Evolutionary conservation across 30 jellyfish, hydroid and myxozoan genomes (phyloP), one percentile per base, ranked within the genome.

Genomic region (Aurelia sp.): DNA sequence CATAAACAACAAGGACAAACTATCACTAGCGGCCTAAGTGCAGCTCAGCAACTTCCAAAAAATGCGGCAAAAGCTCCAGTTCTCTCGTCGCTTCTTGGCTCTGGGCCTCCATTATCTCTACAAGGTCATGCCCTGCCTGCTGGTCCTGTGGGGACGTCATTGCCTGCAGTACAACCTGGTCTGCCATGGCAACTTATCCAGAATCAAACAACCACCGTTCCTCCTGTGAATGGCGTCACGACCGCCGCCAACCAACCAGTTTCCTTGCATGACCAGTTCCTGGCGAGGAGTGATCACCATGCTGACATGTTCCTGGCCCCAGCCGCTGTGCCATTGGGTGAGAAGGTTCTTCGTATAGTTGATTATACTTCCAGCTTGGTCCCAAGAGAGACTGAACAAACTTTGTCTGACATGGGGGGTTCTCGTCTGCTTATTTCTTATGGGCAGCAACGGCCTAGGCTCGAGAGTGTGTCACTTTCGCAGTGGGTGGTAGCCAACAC

Each of bases 251-350:
- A 57, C 19, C 11, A n/a, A 0, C 27, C 1, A n/a, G 4, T 21
- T 5, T 59, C 69, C 0, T 21, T 59, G 3, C 69, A 59, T 8
- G 69, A 59, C 8, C 69, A 21, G 22, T 59, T 59, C 4, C 0
- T 17, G 69, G 69, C 69, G 6, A 1, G 69, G 11, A 59, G 69
- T 11, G 69, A 59, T 3, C 69, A 59, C 0, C 69, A 59, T 21
- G 69, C 69, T 0, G 69, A 59, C 69, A 59, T 59, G 30, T 59
- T 59, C 3, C 69, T 59, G 69, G 69, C 69, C 11, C 69, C 69
- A 8, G 11, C 69, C 2, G 69, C 69, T 59, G 27, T 59, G 11
- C 30, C 69, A 21, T 59, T 59, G 6, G 69, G 30, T 59, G 69
- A 59, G 69, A 59, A 59, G 4, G 69, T 59, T 13, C 69, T 59